phyloP scores from a whole-genome alignment of 2,888 invertebrate genomes.

The Callyntrura guangdongensis region DNA sequence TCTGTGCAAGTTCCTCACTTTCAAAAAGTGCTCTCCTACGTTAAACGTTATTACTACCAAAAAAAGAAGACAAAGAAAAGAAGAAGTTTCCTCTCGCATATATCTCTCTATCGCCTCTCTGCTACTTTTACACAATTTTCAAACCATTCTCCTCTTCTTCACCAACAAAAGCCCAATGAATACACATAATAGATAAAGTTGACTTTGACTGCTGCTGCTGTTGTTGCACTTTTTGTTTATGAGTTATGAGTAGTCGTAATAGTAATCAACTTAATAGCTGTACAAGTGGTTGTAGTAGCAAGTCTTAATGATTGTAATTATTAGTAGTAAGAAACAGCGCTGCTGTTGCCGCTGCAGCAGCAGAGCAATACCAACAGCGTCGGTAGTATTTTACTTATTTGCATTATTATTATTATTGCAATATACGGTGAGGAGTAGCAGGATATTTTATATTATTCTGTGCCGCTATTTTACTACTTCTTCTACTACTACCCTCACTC shows the following conservation, averaged over 20 bases:
- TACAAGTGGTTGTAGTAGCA: slow-evolving; percentile 61
- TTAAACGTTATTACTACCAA: slow-evolving; percentile 6
- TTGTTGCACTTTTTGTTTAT: slow-evolving; percentile 54
- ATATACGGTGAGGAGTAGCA: neutral
- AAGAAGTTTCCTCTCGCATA: neutral
- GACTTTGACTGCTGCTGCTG: slow-evolving; percentile 58
- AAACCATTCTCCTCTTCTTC: neutral
- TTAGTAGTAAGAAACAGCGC: slow-evolving; percentile 32
- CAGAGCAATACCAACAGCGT: too few species aligned
- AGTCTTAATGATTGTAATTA: slow-evolving; percentile 75
- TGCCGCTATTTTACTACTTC: slow-evolving; percentile 9
- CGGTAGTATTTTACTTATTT: slow-evolving; percentile 58
- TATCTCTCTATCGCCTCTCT: too few species aligned
- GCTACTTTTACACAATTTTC: neutral
- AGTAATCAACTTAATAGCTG: slow-evolving; percentile 27
- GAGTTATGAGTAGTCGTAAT: neutral
- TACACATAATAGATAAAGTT: slow-evolving; percentile 29
- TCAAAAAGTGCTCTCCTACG: slow-evolving; percentile 25
- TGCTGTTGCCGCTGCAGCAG: neutral
- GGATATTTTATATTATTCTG: slow-evolving; percentile 9
- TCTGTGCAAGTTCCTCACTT: slow-evolving; percentile 44
- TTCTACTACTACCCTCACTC: neutral
- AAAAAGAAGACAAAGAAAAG: slow-evolving; percentile 13
- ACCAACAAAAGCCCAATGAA: neutral
- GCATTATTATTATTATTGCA: neutral